Evolutionary conservation across 2,888 invertebrate genomes (phyloP).

Genomic region (Biston stratarius): DNA sequence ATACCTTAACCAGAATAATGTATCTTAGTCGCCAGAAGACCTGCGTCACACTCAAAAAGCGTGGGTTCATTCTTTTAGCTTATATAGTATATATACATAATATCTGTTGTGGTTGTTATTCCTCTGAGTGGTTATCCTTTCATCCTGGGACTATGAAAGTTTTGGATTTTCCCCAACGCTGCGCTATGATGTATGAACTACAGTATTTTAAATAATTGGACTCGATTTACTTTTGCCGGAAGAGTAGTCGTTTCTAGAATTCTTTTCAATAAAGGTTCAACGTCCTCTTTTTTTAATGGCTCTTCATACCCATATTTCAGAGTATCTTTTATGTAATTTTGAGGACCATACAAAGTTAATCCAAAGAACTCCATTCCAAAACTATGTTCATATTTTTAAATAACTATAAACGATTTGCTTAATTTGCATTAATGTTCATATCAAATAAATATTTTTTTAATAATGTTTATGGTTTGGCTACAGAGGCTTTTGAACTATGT

Average conservation of each 20-base stretch:
- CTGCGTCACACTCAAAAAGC: too few species aligned
- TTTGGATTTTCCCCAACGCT: too few species aligned
- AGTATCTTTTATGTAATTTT: constrained; percentile 79
- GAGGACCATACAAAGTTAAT: constrained; percentile 77
- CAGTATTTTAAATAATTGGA: not conserved
- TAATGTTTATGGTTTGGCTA: too few species aligned
- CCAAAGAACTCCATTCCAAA: constrained; percentile 86
- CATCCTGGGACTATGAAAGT: too few species aligned
- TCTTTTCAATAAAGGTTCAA: constrained; percentile 66
- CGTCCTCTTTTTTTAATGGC: constrained; percentile 70
- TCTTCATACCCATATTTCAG: constrained; percentile 78
- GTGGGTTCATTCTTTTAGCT: too few species aligned
- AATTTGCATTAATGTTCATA: not conserved
- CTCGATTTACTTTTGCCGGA: constrained; percentile 56
- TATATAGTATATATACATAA: too few species aligned
- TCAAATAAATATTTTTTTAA: not conserved
- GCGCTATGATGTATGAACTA: too few species aligned
- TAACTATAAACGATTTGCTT: not conserved
- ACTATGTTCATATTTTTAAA: not conserved
- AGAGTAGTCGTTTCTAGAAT: constrained; percentile 64
- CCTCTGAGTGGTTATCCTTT: too few species aligned
- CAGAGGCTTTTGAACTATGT: too few species aligned
- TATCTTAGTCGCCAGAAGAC: too few species aligned
- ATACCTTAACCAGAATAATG: too few species aligned
- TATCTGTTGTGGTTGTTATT: too few species aligned